These are phyloP conservation scores for Drosophila sechellia DNA, from an alignment of 1,140 invertebrate genomes.

Conservation along the genomic window DNA sequence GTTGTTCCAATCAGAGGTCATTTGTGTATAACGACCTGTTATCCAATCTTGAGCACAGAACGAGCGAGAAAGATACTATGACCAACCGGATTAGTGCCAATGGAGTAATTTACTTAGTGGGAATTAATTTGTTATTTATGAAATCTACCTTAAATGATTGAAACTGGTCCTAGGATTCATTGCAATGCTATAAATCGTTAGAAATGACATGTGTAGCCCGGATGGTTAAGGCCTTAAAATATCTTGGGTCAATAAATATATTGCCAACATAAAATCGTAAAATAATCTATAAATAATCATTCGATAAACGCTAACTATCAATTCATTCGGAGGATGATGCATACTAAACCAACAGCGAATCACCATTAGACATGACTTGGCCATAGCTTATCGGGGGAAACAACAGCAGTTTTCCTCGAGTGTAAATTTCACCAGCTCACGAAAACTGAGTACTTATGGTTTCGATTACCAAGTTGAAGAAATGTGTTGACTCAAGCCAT, in stretches of 20 bases:
- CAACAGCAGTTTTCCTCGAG: not conserved
- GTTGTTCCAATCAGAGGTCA: slow-evolving; percentile 61
- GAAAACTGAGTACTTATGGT: not conserved
- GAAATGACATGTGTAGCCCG: too few relatives aligned
- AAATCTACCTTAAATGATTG: slow-evolving; percentile 35
- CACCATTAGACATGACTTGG: not conserved
- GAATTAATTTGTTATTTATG: slow-evolving; percentile 38
- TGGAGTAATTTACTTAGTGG: slow-evolving; percentile 35
- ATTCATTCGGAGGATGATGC: not conserved
- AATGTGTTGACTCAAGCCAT: slow-evolving; percentile 1
- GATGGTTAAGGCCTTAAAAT: too few relatives aligned
- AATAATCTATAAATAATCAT: not conserved
- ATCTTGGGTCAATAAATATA: too few relatives aligned
- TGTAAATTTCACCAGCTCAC: not conserved
- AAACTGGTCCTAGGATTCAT: slow-evolving; percentile 11
- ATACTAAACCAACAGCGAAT: not conserved
- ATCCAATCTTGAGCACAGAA: slow-evolving; percentile 12
- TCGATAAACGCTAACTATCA: not conserved
- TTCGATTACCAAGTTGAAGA: slow-evolving; percentile 7
- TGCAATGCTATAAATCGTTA: not conserved
- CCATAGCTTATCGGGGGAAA: not conserved
- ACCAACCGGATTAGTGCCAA: slow-evolving; percentile 23
- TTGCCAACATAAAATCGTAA: not conserved
- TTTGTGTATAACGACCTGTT: slow-evolving; percentile 52
- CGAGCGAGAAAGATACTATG: not conserved